Evolutionary conservation across 2,888 invertebrate species (phyloP).

Genomic region (Patella depressa): DNA sequence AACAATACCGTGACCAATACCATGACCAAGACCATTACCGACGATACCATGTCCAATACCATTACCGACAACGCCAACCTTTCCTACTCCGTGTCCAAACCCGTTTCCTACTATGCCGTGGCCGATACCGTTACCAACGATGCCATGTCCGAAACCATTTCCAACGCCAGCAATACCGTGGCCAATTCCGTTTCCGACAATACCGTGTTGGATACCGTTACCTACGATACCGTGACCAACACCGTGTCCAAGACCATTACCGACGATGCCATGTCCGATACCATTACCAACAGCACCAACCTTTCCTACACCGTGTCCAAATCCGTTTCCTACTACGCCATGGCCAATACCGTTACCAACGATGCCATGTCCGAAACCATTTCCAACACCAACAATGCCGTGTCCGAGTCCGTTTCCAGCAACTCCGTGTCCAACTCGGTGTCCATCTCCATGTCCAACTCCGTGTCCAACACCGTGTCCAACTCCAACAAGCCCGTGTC

Average conservation of each 20-base stretch:
- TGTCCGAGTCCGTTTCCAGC: neutral
- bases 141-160: neutral
- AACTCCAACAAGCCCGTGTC: neutral
- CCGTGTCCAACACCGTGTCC: neutral
- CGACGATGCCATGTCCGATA: neutral
- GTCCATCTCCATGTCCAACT: neutral
- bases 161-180: neutral
- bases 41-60: neutral
- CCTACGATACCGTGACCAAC: constrained; percentile 1
- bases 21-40: neutral
- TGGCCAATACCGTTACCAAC: neutral
- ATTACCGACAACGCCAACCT: neutral
- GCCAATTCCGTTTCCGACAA: neutral
- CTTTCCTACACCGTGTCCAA: neutral
- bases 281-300: neutral
- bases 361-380: neutral
- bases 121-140: neutral
- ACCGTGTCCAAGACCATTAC: neutral
- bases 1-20: neutral
- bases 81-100: neutral
- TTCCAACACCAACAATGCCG: neutral
- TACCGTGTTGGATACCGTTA: neutral
- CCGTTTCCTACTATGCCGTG: neutral
- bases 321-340: neutral
- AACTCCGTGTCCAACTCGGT: neutral